A percentile compares a stretch with the other conserved stretches of the same genome.
Evolutionary conservation across 2,888 invertebrate species (phyloP).

Genomic region (Himalopsyche japonica): DNA sequence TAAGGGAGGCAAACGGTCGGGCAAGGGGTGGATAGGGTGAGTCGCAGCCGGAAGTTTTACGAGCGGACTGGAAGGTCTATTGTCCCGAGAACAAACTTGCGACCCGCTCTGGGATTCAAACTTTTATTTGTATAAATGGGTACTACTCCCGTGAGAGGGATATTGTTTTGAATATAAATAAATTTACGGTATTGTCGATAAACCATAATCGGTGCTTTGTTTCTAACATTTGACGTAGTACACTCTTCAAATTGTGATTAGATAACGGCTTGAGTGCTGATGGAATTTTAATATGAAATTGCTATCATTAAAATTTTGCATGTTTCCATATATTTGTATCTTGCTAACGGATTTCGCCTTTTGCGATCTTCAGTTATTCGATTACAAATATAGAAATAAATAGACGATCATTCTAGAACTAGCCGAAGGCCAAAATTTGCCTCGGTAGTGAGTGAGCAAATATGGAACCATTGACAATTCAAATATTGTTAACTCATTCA

Average conservation of each 20-base stretch:
- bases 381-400: too few species aligned
- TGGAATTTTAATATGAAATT: neutral
- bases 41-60: conserved; percentile 34
- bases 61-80: conserved; percentile 34
- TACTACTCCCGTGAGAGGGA: neutral
- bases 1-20: neutral
- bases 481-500: too few species aligned
- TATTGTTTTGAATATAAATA: conserved; percentile 4
- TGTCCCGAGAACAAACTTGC: conserved; percentile 36
- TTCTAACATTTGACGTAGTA: neutral
- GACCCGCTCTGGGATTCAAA: conserved; percentile 25
- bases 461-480: too few species aligned
- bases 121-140: conserved; percentile 36
- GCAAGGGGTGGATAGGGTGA: conserved; percentile 3
- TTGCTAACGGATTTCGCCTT: too few species aligned
- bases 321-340: too few species aligned
- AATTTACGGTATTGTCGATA: neutral
- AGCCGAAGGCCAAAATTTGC: too few species aligned
- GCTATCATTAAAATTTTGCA: too few species aligned
- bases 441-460: too few species aligned
- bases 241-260: neutral
- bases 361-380: too few species aligned
- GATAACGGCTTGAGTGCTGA: neutral
- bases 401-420: too few species aligned
- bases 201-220: neutral